Evolutionary conservation across 2,888 invertebrate genomes (phyloP).

Genomic region (Nysson spinosus): DNA sequence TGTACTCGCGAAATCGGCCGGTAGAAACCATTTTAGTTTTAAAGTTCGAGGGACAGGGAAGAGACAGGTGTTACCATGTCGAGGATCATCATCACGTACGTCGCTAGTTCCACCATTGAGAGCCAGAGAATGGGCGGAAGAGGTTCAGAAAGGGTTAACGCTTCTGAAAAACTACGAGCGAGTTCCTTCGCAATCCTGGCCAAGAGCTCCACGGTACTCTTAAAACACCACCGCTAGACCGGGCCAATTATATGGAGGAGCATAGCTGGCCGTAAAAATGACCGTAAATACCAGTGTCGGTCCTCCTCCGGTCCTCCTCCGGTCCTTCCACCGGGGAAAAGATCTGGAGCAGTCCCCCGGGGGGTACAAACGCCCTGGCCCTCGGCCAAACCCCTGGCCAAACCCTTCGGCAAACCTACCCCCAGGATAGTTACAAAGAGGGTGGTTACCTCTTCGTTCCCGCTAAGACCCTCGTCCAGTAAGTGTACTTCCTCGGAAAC

Average conservation of each 20-base stretch:
- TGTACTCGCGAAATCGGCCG: too few relatives aligned
- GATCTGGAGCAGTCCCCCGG: slow-evolving; percentile 56
- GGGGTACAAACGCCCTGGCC: slow-evolving; percentile 56
- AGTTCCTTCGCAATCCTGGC: slow-evolving; percentile 5
- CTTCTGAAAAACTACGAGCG: too few relatives aligned
- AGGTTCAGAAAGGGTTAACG: too few relatives aligned
- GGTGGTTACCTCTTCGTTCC: too few relatives aligned
- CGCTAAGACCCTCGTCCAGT: slow-evolving; percentile 23
- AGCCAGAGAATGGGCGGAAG: too few relatives aligned
- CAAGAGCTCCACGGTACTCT: slow-evolving; percentile 23
- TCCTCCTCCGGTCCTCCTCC: slow-evolving; percentile 19
- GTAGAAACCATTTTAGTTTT: too few relatives aligned
- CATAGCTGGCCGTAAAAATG: slow-evolving; percentile 70
- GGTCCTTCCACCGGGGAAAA: slow-evolving; percentile 30
- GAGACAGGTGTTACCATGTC: too few relatives aligned
- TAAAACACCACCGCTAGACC: slow-evolving; percentile 38
- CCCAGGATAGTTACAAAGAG: slow-evolving; percentile 33
- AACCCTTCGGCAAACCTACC: slow-evolving; percentile 59
- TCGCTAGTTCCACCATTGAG: neutral
- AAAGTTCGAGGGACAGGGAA: too few relatives aligned
- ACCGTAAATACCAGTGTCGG: slow-evolving; percentile 53
- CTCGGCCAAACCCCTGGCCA: slow-evolving; percentile 60
- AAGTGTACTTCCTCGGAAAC: slow-evolving; percentile 44
- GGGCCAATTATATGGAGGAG: slow-evolving; percentile 62
- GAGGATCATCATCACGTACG: too few relatives aligned